Evolutionary conservation across 2,797 vertebrate genomes (phyloP).

Genomic region (Halcyon smyrnensis): DNA sequence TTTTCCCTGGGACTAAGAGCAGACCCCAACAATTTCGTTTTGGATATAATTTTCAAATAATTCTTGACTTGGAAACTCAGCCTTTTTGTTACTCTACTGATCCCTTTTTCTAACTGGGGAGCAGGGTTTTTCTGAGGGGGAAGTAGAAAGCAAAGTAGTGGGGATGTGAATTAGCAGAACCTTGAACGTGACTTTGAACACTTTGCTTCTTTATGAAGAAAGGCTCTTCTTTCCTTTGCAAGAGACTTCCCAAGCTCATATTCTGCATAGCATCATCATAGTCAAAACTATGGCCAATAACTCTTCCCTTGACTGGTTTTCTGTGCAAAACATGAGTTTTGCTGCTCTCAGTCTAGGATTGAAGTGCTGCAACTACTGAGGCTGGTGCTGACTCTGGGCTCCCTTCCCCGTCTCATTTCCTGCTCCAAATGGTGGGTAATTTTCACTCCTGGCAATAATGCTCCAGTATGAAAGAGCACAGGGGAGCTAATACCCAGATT

Average conservation of each 20-base stretch:
- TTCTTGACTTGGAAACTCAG: not conserved
- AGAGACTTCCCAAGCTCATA: not conserved
- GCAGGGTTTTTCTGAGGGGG: not conserved
- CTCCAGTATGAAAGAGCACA: not conserved
- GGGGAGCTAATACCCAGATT: not conserved
- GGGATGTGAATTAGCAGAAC: not conserved
- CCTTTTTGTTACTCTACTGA: slow-evolving; percentile 11
- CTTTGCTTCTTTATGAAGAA: not conserved
- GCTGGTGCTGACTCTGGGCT: not conserved
- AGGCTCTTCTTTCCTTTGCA: not conserved
- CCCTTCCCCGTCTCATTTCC: not conserved
- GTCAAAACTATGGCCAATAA: not conserved
- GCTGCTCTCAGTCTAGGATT: not conserved
- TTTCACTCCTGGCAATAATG: not conserved
- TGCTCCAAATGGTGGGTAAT: not conserved
- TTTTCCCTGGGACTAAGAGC: slow-evolving; percentile 7
- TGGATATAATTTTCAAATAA: not conserved
- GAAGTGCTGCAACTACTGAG: not conserved
- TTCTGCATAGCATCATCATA: not conserved
- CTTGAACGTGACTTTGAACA: not conserved
- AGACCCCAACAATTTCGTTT: not conserved
- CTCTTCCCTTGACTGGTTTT: not conserved
- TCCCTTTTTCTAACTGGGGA: not conserved
- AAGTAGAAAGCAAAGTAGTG: not conserved
- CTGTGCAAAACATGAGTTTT: not conserved